Evolutionary conservation across 2,113 vertebrate species (phyloP), one percentile per base, ranked within the genome.

Genomic region (Sula dactylatra): DNA sequence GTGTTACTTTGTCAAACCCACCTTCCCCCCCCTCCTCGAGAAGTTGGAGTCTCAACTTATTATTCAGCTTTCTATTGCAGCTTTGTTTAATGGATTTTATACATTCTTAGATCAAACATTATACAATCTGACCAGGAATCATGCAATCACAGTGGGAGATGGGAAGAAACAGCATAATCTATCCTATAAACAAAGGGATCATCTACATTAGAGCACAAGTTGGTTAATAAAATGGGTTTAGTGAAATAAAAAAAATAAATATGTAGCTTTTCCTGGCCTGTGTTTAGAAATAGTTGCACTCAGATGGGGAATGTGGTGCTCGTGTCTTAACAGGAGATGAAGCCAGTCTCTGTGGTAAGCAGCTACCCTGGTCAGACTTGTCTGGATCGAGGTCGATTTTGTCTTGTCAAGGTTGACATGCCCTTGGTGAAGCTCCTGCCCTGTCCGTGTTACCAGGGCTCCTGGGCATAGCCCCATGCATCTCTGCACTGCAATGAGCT

Each of bases 1-100:
- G 7, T 55, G 81, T 85, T 85, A 82, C 44, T 93, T 87, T 89
- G 77, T 94, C 78, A 91, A 80, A 87, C 54, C 42, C 71, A 89
- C 56, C 44, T 13, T 13, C 42, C 42, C 42, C 42, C 42, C 42
- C 18, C 45, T 19, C 2, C 73, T 16, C 2, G 66, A 87, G 84
- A 87, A 47, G 24, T 4, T 94, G 61, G 62, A 89, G 47, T 45
- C 81, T 81, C 0, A 0, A 80, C 34, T 94, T 67, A 14, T 2
- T 88, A 22, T 87, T 94, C 81, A 61, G 1, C 82, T 94, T 94
- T 49, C 52, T 95, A 66, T 80, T 80, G 78, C 70, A 90, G 74
- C 87, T 94, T 94, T 96, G 86, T 95, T 93, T 95, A 82, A 40
- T 29, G 59, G 49, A 82, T 44, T 97, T 91, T 90, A 94, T 94